Base-by-base conservation (phyloP, 1,140 invertebrate genomes). In the Alviniconcha marisindica region DNA sequence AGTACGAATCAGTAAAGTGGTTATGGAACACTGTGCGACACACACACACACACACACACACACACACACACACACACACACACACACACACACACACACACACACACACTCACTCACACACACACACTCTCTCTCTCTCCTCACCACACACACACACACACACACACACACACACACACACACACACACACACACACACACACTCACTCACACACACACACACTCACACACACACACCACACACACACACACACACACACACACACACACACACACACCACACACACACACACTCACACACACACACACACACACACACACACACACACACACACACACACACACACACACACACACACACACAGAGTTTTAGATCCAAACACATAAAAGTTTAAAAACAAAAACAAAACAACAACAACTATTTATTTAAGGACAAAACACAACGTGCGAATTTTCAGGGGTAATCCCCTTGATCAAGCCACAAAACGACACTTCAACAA, bases 281-380 rank as follows among this genome's bases (percentile, higher is more conserved):
- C 15, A 78, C 76, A 60, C 38, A 78, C 7, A 51, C 48, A 33
- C 31, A 3, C 7, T 7, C 15, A 24, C 10, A 54, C 18, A 51
- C 28, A 36, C 54, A 28, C 10, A 60, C 56, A 24, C 2, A 36
- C 74, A 36, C 40, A 77, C 74, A 48, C 74, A 56, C 74, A 48
- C 74, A 77, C 38, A 77, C 74, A 48, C 74, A 77, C 74, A 77
- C 51, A 48, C 51, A 77, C 74, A 51, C 74, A 31, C 74, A 51
- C 42, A 10, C 51, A 48, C 42, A 36, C 1, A 48, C 44, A n/a
- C 18, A 48, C 38, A 48, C 0, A 76, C 38, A 42, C 14, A 42
- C 33, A 42, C 14, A 76, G 24, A 48, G 18, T 18, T 2, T 7
- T 31, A 40, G 15, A 2, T 73, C 69, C 28, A 33, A 21, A 24